A percentile compares a stretch with the other conserved stretches of the same genome.
Evolutionary conservation across 2,888 invertebrate species (phyloP).

Genomic region (Sisyra terminalis): DNA sequence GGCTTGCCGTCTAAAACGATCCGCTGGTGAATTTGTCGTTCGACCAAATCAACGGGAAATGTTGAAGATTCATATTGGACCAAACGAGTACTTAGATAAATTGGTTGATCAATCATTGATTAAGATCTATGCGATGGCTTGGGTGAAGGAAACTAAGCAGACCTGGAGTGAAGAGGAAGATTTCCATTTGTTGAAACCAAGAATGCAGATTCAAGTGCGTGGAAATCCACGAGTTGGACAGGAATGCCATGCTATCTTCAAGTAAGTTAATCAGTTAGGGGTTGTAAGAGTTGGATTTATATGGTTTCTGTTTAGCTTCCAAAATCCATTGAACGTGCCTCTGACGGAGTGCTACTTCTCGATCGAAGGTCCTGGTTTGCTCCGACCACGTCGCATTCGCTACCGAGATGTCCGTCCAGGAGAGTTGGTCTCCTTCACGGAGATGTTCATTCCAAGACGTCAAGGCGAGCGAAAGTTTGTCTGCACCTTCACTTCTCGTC

Average conservation of each 20-base stretch:
- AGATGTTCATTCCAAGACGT: slow-evolving; percentile 39
- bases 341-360: slow-evolving; percentile 50
- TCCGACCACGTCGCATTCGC: slow-evolving; percentile 38
- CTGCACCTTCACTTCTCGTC: slow-evolving; percentile 46
- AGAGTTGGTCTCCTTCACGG: slow-evolving; percentile 41
- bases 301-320: slow-evolving; percentile 42
- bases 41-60: slow-evolving; percentile 45
- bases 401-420: slow-evolving; percentile 45
- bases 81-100: slow-evolving; percentile 51
- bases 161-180: slow-evolving; percentile 60
- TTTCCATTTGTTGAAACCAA: slow-evolving; percentile 50
- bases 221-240: slow-evolving; percentile 34
- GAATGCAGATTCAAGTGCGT: slow-evolving; percentile 44
- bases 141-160: slow-evolving; percentile 54
- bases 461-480: slow-evolving; percentile 44
- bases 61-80: slow-evolving; percentile 40
- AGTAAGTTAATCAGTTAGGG: slow-evolving; percentile 14
- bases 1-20: slow-evolving; percentile 42
- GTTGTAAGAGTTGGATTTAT: background rate
- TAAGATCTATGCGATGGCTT: slow-evolving; percentile 55
- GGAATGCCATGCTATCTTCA: slow-evolving; percentile 34
- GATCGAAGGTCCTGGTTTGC: slow-evolving; percentile 52
- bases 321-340: slow-evolving; percentile 44
- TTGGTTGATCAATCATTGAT: slow-evolving; percentile 52
- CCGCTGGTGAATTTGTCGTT: slow-evolving; percentile 41